Evolutionary conservation across 2,113 vertebrate species (phyloP).

Genomic region (Charadrius vociferus): DNA sequence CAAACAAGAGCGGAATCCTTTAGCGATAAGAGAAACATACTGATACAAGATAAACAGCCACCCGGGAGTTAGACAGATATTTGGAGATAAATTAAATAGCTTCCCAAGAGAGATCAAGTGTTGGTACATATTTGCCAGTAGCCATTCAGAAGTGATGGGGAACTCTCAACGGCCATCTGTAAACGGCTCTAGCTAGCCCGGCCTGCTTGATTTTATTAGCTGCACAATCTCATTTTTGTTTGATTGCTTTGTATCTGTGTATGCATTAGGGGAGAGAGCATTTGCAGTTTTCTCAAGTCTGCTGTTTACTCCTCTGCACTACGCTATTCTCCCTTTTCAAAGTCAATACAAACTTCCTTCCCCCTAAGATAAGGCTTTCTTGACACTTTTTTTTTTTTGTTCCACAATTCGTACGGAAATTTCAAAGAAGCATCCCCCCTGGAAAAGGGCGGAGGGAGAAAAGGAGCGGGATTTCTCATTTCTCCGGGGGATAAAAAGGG

Average conservation of each 20-base stretch:
- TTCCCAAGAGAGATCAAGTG: slow-evolving; percentile 1
- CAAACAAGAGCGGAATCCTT: slow-evolving; percentile 17
- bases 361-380: background rate
- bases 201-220: slow-evolving; percentile 39
- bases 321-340: background rate
- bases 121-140: slow-evolving; percentile 24
- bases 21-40: background rate
- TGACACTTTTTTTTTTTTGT: background rate
- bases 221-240: slow-evolving; percentile 42
- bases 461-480: background rate
- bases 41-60: slow-evolving; percentile 33
- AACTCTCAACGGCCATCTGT: slow-evolving; percentile 12
- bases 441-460: background rate
- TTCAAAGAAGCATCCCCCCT: background rate
- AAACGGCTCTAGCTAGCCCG: slow-evolving; percentile 23
- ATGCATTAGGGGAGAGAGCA: background rate
- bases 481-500: background rate
- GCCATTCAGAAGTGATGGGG: slow-evolving; percentile 21
- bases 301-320: background rate
- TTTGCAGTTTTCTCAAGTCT: slow-evolving; percentile 12
- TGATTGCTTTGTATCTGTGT: slow-evolving; percentile 39
- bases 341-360: background rate
- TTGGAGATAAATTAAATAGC: slow-evolving; percentile 37
- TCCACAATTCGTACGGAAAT: background rate
- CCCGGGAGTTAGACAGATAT: background rate